These are phyloP conservation scores for Ditylenchus dipsaci DNA, from an alignment of 1,140 invertebrate species.

Conservation along the genomic window DNA sequence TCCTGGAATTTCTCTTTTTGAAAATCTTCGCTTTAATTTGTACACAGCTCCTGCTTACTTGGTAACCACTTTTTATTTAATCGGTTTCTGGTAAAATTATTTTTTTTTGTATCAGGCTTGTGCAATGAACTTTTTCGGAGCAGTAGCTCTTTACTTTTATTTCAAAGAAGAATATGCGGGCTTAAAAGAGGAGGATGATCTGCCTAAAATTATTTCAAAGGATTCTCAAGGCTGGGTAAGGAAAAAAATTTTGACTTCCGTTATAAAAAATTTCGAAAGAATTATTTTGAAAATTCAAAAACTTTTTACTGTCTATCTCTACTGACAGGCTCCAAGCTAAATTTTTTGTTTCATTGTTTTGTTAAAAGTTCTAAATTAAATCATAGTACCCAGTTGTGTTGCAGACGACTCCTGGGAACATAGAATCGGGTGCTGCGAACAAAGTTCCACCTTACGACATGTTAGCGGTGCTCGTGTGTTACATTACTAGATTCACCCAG, in stretches of 20 bases:
- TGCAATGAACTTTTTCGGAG: constrained; percentile 28
- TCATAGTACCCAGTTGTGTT: too few species aligned
- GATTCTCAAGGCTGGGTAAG: too few species aligned
- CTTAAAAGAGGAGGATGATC: not conserved
- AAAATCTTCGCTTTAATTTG: constrained; percentile 17
- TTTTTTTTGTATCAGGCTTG: constrained; percentile 13
- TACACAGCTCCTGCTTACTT: constrained; percentile 36
- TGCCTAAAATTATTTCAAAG: too few species aligned
- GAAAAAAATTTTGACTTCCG: too few species aligned
- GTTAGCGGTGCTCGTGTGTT: constrained; percentile 20
- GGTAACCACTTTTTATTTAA: too few species aligned
- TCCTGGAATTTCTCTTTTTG: constrained; percentile 11
- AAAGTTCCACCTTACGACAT: constrained; percentile 27
- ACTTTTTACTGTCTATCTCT: too few species aligned
- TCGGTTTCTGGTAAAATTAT: too few species aligned
- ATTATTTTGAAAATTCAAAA: too few species aligned
- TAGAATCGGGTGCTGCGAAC: not conserved
- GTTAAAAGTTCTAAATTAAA: too few species aligned
- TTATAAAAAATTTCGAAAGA: too few species aligned
- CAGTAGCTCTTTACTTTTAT: constrained; percentile 19
- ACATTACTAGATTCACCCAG: constrained; percentile 36
- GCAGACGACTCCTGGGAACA: not conserved
- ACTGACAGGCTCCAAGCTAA: too few species aligned
- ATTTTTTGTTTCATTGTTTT: too few species aligned
- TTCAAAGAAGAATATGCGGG: constrained; percentile 36